Conservation (phyloP, 2,888 invertebrate species). For the Ornithoptera priamus region DNA sequence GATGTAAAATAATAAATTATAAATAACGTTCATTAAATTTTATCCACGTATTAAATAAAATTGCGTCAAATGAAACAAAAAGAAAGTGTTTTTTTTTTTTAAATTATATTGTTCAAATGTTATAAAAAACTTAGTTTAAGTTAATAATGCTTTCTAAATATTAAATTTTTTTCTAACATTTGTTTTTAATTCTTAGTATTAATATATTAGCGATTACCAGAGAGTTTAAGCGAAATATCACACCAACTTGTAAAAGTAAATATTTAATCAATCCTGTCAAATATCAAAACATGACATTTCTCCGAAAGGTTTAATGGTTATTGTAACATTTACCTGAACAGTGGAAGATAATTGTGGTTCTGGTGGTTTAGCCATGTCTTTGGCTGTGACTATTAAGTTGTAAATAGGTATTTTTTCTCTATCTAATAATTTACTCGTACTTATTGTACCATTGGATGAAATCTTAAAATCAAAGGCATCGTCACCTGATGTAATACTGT, state of each 20-base stretch:
- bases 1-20: conserved; percentile 8
- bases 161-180: conserved; percentile 12
- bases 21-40: conserved; percentile 23
- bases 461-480: conserved; percentile 90
- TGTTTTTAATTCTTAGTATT: conserved; percentile 31
- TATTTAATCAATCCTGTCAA: conserved; percentile 32
- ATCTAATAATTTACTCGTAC: conserved; percentile 87
- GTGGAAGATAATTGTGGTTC: conserved; percentile 90
- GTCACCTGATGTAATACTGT: conserved; percentile 90
- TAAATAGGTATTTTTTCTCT: conserved; percentile 90
- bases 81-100: background rate
- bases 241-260: conserved; percentile 53
- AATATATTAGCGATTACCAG: conserved; percentile 40
- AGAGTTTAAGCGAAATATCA: conserved; percentile 50
- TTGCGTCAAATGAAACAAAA: background rate
- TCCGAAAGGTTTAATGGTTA: background rate
- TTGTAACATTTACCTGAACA: conserved; percentile 83
- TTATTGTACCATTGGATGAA: conserved; percentile 90
- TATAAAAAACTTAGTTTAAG: background rate
- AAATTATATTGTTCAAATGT: background rate
- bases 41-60: conserved; percentile 13
- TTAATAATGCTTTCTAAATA: background rate
- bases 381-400: conserved; percentile 91
- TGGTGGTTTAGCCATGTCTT: conserved; percentile 88
- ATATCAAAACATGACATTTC: conserved; percentile 15